These are phyloP conservation scores for Liolophura sinensis DNA, from an alignment of 1,140 invertebrate species.

Conservation along the genomic window DNA sequence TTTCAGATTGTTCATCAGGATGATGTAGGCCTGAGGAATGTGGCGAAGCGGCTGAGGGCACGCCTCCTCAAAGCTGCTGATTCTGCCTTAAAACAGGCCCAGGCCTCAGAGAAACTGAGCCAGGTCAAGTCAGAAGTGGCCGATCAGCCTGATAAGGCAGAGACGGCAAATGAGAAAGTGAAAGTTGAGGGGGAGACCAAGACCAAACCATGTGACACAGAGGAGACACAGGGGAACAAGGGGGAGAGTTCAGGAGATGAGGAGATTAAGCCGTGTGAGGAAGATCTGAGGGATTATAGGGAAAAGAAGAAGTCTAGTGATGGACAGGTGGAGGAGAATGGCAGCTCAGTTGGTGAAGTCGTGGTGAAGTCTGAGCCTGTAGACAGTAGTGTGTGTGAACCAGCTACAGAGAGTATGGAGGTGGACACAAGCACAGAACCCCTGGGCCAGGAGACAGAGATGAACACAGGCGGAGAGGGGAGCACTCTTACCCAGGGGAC, in stretches of 20 bases:
- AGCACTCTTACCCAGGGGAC: too few species aligned
- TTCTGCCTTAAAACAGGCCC: too few species aligned
- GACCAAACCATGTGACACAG: conserved; percentile 2
- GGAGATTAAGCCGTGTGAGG: conserved; percentile 8
- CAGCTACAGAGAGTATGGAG: too few species aligned
- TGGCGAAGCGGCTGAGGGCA: conserved; percentile 36
- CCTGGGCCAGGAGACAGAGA: too few species aligned
- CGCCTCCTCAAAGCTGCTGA: conserved; percentile 28
- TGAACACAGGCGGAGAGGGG: too few species aligned
- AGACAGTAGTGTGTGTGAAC: too few species aligned
- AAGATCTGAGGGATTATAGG: conserved; percentile 9
- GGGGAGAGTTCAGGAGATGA: conserved; percentile 16
- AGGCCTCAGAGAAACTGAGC: too few species aligned
- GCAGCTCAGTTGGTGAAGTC: too few species aligned
- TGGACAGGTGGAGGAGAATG: neutral
- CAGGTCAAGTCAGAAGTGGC: neutral
- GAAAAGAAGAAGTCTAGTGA: conserved; percentile 6
- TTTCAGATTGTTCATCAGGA: conserved; percentile 35
- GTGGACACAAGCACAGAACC: too few species aligned
- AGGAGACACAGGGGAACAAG: conserved; percentile 16
- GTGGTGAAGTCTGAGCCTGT: too few species aligned
- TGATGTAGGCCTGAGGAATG: conserved; percentile 45
- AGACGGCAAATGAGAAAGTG: neutral
- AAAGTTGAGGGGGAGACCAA: conserved; percentile 9
- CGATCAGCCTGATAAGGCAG: conserved; percentile 6